phyloP scores from a whole-genome alignment of 1,140 invertebrate genomes.

The Drosophila triauraria region DNA sequence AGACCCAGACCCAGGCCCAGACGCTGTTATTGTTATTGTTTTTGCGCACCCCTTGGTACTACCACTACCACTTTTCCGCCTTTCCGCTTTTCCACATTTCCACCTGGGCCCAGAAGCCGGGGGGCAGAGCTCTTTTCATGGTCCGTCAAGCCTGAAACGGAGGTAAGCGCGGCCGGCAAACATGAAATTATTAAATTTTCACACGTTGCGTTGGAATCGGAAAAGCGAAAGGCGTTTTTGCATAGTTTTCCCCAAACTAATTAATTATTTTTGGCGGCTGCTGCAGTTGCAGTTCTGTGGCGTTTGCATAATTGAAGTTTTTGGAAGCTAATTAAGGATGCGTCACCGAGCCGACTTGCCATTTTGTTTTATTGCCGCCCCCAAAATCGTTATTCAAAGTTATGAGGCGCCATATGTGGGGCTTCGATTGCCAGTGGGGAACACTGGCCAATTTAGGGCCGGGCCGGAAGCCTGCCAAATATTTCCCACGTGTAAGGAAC shows the following conservation, averaged over 20 bases:
- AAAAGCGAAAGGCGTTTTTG: conserved; percentile 31
- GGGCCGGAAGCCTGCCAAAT: conserved; percentile 65
- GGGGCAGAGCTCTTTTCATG: conserved; percentile 70
- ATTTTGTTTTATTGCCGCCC: conserved; percentile 42
- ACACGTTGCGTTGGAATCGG: conserved; percentile 44
- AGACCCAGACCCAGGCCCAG: conserved; percentile 48
- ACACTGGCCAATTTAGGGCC: conserved; percentile 21
- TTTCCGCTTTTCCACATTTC: conserved; percentile 38
- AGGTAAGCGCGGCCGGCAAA: conserved; percentile 30
- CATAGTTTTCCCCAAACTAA: conserved; percentile 38
- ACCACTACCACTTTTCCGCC: conserved; percentile 12
- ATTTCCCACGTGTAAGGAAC: conserved; percentile 61
- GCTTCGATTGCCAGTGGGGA: conserved; percentile 30
- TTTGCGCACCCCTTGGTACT: conserved; percentile 33
- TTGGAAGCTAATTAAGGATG: conserved; percentile 39
- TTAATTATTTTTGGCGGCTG: conserved; percentile 35
- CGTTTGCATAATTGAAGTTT: conserved; percentile 20
- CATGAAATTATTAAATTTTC: conserved; percentile 75
- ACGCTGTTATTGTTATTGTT: conserved; percentile 39
- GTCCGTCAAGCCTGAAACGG: conserved; percentile 72
- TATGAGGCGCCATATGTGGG: conserved; percentile 36
- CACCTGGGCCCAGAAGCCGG: conserved; percentile 36
- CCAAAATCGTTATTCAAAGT: conserved; percentile 35
- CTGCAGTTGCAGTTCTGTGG: conserved; percentile 16
- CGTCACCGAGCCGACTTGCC: conserved; percentile 37